These are phyloP conservation scores for Cuniculus paca DNA, from an alignment of 2,797 vertebrate species.

Conservation along the genomic window DNA sequence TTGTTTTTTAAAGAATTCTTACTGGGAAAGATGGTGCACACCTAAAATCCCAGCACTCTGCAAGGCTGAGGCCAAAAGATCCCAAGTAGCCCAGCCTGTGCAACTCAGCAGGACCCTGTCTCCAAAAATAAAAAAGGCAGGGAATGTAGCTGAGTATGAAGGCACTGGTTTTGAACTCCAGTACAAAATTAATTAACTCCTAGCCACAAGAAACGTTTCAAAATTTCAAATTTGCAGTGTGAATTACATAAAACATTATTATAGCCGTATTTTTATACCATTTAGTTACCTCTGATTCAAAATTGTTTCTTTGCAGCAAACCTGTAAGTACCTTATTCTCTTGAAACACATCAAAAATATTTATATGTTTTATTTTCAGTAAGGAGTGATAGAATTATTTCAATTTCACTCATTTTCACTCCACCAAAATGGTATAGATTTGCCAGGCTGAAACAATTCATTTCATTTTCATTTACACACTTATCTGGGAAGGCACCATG, in stretches of 20 bases:
- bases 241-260: conserved; percentile 74
- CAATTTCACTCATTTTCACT: conserved; percentile 85
- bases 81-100: background rate
- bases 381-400: conserved; percentile 86
- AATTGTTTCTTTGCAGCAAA: conserved; percentile 79
- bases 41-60: background rate
- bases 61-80: background rate
- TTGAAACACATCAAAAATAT: conserved; percentile 85
- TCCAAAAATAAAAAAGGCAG: background rate
- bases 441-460: conserved; percentile 83
- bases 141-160: background rate
- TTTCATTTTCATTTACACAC: conserved; percentile 87
- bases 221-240: conserved; percentile 68
- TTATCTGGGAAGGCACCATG: conserved; percentile 83
- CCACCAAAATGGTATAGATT: conserved; percentile 85
- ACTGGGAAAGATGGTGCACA: background rate
- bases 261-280: conserved; percentile 71
- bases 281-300: conserved; percentile 72
- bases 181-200: background rate
- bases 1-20: background rate
- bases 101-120: background rate
- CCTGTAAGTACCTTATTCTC: conserved; percentile 77
- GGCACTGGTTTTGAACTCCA: background rate
- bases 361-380: conserved; percentile 85
- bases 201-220: conserved; percentile 55